These are phyloP conservation scores for Alouatta palliata DNA, from an alignment of 2,113 vertebrate species.

Conservation along the genomic window DNA sequence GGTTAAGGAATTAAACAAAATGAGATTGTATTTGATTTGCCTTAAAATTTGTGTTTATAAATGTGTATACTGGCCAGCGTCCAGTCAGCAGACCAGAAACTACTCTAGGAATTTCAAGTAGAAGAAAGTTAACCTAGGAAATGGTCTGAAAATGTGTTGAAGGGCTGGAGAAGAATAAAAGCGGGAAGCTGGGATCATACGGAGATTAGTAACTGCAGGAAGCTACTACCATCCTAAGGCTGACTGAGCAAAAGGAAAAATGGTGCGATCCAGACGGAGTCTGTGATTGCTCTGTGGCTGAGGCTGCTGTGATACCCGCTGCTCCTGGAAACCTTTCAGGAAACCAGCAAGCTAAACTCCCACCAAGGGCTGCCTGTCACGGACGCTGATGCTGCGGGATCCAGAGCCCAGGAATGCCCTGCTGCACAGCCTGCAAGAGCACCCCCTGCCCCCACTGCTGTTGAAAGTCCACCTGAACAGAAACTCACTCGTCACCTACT, in stretches of 20 bases:
- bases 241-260: not conserved
- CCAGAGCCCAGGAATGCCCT: not conserved
- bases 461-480: not conserved
- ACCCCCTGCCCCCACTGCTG: not conserved
- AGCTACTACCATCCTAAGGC: not conserved
- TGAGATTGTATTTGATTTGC: not conserved
- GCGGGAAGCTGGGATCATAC: not conserved
- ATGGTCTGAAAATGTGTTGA: not conserved
- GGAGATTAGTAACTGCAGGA: not conserved
- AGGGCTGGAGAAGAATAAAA: not conserved
- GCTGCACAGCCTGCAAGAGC: not conserved
- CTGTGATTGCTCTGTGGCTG: not conserved
- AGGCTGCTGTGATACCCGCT: not conserved
- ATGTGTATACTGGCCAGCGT: not conserved
- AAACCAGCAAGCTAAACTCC: not conserved
- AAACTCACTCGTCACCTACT: not conserved
- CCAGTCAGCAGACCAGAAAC: slow-evolving; percentile 18
- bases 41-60: not conserved
- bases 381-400: too few species aligned
- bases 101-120: not conserved
- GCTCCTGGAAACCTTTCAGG: not conserved
- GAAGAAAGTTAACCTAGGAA: not conserved
- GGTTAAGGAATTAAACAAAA: not conserved
- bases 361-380: fast-evolving
- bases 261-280: not conserved